Conservation (phyloP, 2,888 invertebrate species). For the Harmothoe impar region DNA sequence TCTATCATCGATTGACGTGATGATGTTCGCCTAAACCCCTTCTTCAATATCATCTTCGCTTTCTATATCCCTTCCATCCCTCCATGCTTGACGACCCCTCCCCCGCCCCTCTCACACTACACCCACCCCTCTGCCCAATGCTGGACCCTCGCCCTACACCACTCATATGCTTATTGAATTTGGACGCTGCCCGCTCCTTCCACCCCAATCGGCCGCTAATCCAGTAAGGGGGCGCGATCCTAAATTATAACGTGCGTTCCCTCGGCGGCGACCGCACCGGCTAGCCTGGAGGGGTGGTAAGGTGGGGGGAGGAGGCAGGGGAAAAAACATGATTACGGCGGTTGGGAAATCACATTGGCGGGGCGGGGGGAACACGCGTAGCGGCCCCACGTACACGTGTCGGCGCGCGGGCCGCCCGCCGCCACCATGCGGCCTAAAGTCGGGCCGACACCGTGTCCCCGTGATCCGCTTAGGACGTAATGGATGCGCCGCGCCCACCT, state of each 20-base stretch:
- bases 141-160: slow-evolving; percentile 34
- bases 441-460: slow-evolving; percentile 34
- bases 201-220: slow-evolving; percentile 58
- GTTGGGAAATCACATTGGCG: slow-evolving; percentile 37
- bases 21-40: no score
- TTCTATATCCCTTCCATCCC: no score
- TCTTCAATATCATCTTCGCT: no score
- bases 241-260: slow-evolving; percentile 43
- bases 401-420: neutral
- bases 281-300: neutral
- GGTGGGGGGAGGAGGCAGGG: neutral
- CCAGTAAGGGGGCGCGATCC: slow-evolving; percentile 44
- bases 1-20: no score
- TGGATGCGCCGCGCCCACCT: slow-evolving; percentile 24
- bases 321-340: slow-evolving; percentile 56
- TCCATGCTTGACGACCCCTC: no score
- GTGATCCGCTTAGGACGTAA: slow-evolving; percentile 22
- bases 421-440: slow-evolving; percentile 7
- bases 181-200: slow-evolving; percentile 10
- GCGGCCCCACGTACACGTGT: neutral
- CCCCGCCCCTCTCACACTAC: no score
- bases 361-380: slow-evolving; percentile 42
- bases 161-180: slow-evolving; percentile 59
- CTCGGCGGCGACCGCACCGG: neutral
- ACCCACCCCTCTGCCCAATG: no score